Conservation (phyloP, 2,888 invertebrate species). For the Frankliniella intonsa region DNA sequence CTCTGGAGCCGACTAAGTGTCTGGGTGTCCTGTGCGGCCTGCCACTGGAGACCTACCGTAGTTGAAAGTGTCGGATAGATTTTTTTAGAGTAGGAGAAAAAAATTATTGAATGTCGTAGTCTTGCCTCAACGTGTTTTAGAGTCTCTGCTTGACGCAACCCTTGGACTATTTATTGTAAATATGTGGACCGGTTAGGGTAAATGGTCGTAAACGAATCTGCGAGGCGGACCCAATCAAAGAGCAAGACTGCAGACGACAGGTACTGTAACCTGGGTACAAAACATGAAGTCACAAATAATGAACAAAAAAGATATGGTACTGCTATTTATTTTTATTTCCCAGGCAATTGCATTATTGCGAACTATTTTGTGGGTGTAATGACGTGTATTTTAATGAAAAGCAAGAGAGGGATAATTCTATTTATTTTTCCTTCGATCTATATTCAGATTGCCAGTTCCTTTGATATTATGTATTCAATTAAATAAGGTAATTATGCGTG, state of each 20-base stretch:
- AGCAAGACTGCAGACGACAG: constrained; percentile 11
- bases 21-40: too few relatives aligned
- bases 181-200: not conserved
- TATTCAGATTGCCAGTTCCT: constrained; percentile 10
- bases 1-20: too few relatives aligned
- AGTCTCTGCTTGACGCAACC: not conserved
- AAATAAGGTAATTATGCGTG: not conserved
- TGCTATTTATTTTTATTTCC: constrained; percentile 14
- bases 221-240: not conserved
- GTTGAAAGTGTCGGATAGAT: too few relatives aligned
- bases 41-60: too few relatives aligned
- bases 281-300: not conserved
- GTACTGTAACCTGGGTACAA: not conserved
- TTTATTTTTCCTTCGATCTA: constrained; percentile 2
- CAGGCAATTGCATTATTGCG: not conserved
- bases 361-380: constrained; percentile 84
- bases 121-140: not conserved
- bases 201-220: not conserved
- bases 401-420: not conserved
- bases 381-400: constrained; percentile 63
- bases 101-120: constrained; percentile 1
- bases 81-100: not conserved
- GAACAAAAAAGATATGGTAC: not conserved
- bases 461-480: not conserved
- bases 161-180: too few relatives aligned